Percentiles rank a stretch among this genome's conserved stretches.
Conservation (phyloP, 1,140 invertebrate species). For the Drosophila ogumai region DNA sequence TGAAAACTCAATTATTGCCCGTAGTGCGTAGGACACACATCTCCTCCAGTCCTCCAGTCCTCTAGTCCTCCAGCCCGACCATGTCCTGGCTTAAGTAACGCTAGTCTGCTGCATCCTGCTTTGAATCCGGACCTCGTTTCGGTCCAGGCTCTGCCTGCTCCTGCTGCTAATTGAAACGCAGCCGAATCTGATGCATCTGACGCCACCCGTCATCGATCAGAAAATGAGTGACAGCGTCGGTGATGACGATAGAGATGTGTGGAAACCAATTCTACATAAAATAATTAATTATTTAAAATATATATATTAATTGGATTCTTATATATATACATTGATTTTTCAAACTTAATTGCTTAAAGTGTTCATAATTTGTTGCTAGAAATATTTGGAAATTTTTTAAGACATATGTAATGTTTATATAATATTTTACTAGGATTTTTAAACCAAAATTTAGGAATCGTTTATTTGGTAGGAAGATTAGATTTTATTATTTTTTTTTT, state of each 20-base stretch:
- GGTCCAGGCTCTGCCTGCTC: slow-evolving; percentile 6
- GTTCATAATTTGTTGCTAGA: too few species aligned
- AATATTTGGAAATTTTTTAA: too few species aligned
- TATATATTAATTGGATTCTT: not conserved
- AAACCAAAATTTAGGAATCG: too few species aligned
- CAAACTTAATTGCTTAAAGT: too few species aligned
- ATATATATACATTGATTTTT: too few species aligned
- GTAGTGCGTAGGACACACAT: slow-evolving; percentile 40
- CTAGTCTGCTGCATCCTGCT: slow-evolving; percentile 38
- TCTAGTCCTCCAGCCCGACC: slow-evolving; percentile 9
- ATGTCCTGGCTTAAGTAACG: slow-evolving; percentile 59
- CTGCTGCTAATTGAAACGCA: slow-evolving; percentile 58
- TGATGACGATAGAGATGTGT: not conserved
- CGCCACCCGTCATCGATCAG: slow-evolving; percentile 37
- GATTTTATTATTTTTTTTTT: too few species aligned
- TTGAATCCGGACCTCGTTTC: slow-evolving; percentile 23
- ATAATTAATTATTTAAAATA: too few species aligned
- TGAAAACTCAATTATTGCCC: slow-evolving; percentile 81
- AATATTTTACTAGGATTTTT: too few species aligned
- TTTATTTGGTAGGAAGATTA: too few species aligned
- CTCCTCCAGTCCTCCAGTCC: slow-evolving; percentile 6
- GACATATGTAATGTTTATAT: too few species aligned
- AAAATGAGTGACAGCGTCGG: slow-evolving; percentile 12
- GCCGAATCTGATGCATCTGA: slow-evolving; percentile 51
- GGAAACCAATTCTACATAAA: not conserved